These are phyloP conservation scores for Pyrocephalus nanus DNA, from an alignment of 2,797 vertebrate genomes.

Conservation along the genomic window DNA sequence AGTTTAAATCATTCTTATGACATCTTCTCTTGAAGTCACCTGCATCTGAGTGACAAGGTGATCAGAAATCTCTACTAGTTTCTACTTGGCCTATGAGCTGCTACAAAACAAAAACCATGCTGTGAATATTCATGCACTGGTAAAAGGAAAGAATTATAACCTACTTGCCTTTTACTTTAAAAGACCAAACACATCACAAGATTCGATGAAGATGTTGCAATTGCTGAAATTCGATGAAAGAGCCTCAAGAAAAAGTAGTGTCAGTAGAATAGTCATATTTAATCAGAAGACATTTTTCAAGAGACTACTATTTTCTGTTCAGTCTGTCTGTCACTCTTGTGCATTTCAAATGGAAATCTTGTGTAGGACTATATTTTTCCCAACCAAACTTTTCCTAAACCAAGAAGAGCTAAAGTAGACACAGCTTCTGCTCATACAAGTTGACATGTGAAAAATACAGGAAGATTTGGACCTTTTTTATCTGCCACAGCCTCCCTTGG, in stretches of 20 bases:
- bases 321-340: background rate
- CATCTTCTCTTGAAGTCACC: background rate
- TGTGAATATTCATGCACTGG: background rate
- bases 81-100: background rate
- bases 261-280: background rate
- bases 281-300: background rate
- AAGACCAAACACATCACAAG: background rate
- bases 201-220: background rate
- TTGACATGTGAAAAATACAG: background rate
- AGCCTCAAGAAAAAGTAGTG: background rate
- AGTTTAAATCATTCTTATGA: background rate
- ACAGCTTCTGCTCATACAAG: background rate
- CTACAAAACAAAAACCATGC: background rate
- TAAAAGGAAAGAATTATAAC: background rate
- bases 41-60: background rate
- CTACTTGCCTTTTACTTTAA: background rate
- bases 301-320: background rate
- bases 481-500: background rate
- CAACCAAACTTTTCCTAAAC: background rate
- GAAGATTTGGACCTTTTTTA: background rate
- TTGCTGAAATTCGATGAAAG: background rate
- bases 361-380: background rate
- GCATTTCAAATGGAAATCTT: background rate
- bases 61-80: background rate
- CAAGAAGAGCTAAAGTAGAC: background rate